phyloP scores from a whole-genome alignment of 2,888 invertebrate genomes.

The Sinodicranocentrus sp. region DNA sequence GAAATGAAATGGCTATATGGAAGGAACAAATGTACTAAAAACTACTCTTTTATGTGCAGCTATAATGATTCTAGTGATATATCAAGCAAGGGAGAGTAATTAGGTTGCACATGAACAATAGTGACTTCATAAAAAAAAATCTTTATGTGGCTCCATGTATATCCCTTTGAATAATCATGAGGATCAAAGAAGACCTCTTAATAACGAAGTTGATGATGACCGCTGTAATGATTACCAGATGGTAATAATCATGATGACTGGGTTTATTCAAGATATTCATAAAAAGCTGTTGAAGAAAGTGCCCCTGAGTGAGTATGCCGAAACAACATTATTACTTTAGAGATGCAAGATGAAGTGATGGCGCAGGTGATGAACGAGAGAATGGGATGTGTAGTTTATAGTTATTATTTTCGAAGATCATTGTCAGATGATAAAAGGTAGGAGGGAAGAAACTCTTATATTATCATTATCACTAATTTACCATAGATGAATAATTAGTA shows the following conservation, averaged over 20 bases:
- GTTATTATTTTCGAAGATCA: conserved; percentile 12
- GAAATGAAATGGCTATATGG: neutral
- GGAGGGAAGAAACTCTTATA: neutral
- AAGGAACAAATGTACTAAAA: conserved; percentile 1
- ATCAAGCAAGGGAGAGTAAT: neutral
- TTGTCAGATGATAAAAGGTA: conserved; percentile 12
- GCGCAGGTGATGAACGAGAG: conserved; percentile 5
- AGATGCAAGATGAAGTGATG: neutral
- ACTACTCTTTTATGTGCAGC: neutral
- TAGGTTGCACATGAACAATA: conserved; percentile 25
- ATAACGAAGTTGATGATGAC: neutral
- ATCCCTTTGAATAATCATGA: neutral
- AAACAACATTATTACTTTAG: conserved; percentile 9
- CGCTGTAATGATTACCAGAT: neutral
- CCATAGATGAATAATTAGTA: neutral
- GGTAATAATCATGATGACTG: conserved; percentile 15
- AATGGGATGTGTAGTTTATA: neutral
- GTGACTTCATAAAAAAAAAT: neutral
- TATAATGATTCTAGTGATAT: too few species aligned
- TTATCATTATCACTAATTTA: conserved; percentile 2
- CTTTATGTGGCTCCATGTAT: too few species aligned
- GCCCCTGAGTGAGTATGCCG: neutral
- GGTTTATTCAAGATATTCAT: neutral
- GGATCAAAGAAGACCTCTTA: conserved; percentile 4
- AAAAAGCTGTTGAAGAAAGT: neutral